Evolutionary conservation across 2,888 invertebrate genomes (phyloP).

Genomic region (Alentia gelatinosa): DNA sequence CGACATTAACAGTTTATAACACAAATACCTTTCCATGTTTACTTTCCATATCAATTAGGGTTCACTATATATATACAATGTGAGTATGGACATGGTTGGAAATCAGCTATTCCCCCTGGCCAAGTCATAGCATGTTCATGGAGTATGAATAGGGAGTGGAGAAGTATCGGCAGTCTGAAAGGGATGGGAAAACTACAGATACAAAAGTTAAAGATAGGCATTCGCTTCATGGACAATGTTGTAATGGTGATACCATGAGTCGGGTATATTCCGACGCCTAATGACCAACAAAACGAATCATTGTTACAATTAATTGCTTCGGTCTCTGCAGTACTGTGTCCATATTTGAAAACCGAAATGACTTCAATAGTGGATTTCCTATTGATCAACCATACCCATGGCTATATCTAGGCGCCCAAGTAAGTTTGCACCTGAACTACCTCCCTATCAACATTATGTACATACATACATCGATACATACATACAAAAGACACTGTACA

Average conservation of each 20-base stretch:
- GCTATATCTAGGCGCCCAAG: neutral
- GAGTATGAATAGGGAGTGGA: neutral
- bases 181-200: neutral
- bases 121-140: neutral
- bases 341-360: too few species aligned
- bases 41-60: neutral
- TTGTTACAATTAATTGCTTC: too few species aligned
- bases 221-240: neutral
- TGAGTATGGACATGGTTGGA: neutral
- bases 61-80: neutral
- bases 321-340: too few species aligned
- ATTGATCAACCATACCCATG: neutral
- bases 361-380: neutral
- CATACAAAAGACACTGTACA: constrained; percentile 19
- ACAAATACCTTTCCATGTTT: neutral
- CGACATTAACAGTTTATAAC: neutral
- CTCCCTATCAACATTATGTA: constrained; percentile 2
- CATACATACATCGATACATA: constrained; percentile 8
- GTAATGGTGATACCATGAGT: neutral
- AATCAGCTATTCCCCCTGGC: neutral
- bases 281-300: too few species aligned
- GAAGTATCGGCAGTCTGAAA: too few species aligned
- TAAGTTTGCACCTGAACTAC: neutral
- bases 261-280: neutral
- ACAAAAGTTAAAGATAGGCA: neutral